Base-by-base conservation (phyloP, 2,888 invertebrate genomes). In the Agrotis exclamationis region DNA sequence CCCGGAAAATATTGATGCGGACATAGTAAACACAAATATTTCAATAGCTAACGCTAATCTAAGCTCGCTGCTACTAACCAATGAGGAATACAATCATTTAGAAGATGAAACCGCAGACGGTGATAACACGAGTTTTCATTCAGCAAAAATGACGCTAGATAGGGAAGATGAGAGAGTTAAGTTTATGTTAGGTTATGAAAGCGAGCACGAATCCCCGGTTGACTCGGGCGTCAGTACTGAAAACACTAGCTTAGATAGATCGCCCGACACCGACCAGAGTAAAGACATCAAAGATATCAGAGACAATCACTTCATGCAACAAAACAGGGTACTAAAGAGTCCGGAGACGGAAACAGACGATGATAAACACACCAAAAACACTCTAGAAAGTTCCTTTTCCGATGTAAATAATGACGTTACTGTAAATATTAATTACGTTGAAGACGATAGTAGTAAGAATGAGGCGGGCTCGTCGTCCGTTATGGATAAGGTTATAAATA, bases 141-240 rank as follows among this genome's bases (percentile, higher is more conserved):
- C 95, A 16, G 92, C 93, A 20, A 93, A 93, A 64, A 92, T 91
- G 87, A 88, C 86, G 13, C 71, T 92, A 77, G 92, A 93, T 47
- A 89, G 76, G 78, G 92, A 87, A 3, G 92, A 93, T 2, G 94
- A 93, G 24, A 91, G 91, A 79, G 94, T 96, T 20, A 95, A 95
- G 80, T 96, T 96, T 80, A 94, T 95, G 92, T 86, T 96, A 60
- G 96, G 96, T 4, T 96, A 96, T 51, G 96, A 96, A 50, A 96
- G 96, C 70, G 96, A 96, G 14, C 95, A 95, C 73, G 95, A 95
- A 77, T 95, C 95, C 50, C 93, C 96, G 0, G 95, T 84, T 0
- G 97, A 98, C 89, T 97, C 97, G 0, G 97, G 98, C 0, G 97
- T 98, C 63, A 97, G 97, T 87, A 98, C 98, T 33, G 98, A 97